Conservation (phyloP, 2,113 vertebrate genomes). For the Quiscalus mexicanus region DNA sequence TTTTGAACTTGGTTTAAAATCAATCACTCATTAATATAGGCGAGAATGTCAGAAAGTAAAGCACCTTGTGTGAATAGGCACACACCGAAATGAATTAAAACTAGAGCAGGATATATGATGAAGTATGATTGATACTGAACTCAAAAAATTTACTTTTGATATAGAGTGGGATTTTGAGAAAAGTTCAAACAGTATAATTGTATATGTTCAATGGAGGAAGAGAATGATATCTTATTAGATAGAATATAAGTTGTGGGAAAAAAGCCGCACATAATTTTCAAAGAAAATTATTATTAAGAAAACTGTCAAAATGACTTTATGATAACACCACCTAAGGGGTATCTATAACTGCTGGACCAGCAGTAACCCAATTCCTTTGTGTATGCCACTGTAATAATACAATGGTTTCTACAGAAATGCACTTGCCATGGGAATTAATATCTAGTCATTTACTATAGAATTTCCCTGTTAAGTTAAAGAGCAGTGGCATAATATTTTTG, state of each 20-base stretch:
- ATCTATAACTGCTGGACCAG: not conserved
- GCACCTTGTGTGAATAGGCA: not conserved
- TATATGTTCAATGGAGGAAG: not conserved
- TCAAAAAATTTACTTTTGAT: not conserved
- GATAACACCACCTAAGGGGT: not conserved
- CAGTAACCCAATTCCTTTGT: slow-evolving; percentile 2
- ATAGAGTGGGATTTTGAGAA: not conserved
- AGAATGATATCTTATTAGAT: not conserved
- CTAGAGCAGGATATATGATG: not conserved
- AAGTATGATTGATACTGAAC: not conserved
- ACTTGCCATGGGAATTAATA: not conserved
- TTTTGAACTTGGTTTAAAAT: not conserved
- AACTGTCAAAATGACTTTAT: slow-evolving; percentile 9
- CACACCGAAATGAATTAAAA: not conserved
- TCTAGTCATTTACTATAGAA: not conserved
- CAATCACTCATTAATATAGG: not conserved
- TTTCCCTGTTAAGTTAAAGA: not conserved
- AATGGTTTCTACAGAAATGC: not conserved
- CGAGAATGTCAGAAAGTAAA: not conserved
- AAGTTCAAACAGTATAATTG: not conserved
- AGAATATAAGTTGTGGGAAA: not conserved
- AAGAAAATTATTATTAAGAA: slow-evolving; percentile 9
- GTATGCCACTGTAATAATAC: not conserved
- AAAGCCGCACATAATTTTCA: not conserved
- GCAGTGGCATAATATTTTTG: not conserved